Percentiles rank a stretch among this genome's conserved stretches.
phyloP scores from a whole-genome alignment of 2,113 vertebrate genomes.

The Rhombomys opimus region DNA sequence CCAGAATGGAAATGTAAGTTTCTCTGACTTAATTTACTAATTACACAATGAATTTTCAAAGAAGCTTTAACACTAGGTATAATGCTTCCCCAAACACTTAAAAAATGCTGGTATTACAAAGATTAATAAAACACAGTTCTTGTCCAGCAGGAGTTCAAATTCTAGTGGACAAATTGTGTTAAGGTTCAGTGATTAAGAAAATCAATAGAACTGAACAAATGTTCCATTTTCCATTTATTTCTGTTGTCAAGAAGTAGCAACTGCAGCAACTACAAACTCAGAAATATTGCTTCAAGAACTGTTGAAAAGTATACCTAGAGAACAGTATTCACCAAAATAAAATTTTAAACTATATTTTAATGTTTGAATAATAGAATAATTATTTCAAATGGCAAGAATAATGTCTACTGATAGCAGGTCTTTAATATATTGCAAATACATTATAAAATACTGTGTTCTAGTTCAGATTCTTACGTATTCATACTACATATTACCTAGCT shows the following conservation, averaged over 20 bases:
- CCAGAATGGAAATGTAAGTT: not conserved
- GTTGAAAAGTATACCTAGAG: not conserved
- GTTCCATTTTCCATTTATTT: slow-evolving; percentile 66
- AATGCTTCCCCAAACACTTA: not conserved
- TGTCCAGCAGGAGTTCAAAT: slow-evolving; percentile 41
- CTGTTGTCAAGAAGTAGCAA: slow-evolving; percentile 52
- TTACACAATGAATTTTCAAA: not conserved
- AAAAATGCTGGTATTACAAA: not conserved
- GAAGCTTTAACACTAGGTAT: not conserved
- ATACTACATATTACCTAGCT: not conserved
- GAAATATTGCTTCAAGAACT: slow-evolving; percentile 41
- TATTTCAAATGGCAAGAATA: not conserved
- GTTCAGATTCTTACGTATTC: not conserved
- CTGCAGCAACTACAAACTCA: not conserved
- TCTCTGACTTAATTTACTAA: not conserved
- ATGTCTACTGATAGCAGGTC: not conserved
- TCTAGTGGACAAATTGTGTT: slow-evolving; percentile 51
- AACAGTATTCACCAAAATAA: not conserved
- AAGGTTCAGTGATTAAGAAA: slow-evolving; percentile 66
- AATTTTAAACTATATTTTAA: not conserved
- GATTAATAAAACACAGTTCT: slow-evolving; percentile 18
- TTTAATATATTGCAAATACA: not conserved
- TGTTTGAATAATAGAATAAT: not conserved
- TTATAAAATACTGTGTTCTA: not conserved
- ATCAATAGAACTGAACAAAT: slow-evolving; percentile 63